Percentiles rank a stretch among this genome's conserved stretches.
These are phyloP conservation scores for Prosopocoilus inquinatus DNA, from an alignment of 2,888 invertebrate genomes.

Conservation along the genomic window DNA sequence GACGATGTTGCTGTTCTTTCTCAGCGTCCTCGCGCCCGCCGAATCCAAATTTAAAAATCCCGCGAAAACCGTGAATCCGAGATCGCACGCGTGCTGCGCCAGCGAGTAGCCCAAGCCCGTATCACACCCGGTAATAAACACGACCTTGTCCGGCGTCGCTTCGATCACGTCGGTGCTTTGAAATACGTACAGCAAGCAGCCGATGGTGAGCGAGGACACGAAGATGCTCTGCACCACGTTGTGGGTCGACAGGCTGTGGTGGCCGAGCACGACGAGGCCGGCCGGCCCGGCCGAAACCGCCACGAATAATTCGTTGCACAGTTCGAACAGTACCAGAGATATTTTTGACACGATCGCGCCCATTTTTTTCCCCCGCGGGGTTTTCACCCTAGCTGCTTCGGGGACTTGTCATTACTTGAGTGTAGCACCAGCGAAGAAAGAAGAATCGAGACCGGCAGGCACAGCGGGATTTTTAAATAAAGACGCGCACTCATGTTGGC, in stretches of 20 bases:
- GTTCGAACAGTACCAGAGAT: conserved; percentile 36
- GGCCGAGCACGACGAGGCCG: conserved; percentile 41
- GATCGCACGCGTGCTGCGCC: conserved; percentile 60
- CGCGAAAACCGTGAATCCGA: conserved; percentile 74
- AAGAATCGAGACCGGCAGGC: no score
- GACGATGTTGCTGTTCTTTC: conserved; percentile 42
- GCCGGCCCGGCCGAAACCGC: conserved; percentile 43
- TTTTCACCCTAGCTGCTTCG: background rate
- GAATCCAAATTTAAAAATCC: conserved; percentile 65
- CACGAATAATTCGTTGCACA: conserved; percentile 44
- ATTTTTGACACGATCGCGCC: conserved; percentile 23
- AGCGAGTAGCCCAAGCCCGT: conserved; percentile 78
- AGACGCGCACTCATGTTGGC: no score
- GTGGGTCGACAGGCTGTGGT: conserved; percentile 39
- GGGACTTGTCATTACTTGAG: background rate
- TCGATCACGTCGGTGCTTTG: conserved; percentile 27
- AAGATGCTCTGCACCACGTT: conserved; percentile 38
- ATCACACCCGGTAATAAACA: conserved; percentile 82
- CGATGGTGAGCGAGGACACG: conserved; percentile 37
- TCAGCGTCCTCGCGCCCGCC: conserved; percentile 59
- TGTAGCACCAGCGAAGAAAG: no score
- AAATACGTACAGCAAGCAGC: conserved; percentile 39
- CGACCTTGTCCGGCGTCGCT: conserved; percentile 47
- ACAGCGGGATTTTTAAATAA: no score
- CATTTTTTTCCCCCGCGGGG: conserved; percentile 16